Evolutionary conservation across 92 coral and sea anemone species (phyloP).

Genomic region (Epizoanthus rinbou): DNA sequence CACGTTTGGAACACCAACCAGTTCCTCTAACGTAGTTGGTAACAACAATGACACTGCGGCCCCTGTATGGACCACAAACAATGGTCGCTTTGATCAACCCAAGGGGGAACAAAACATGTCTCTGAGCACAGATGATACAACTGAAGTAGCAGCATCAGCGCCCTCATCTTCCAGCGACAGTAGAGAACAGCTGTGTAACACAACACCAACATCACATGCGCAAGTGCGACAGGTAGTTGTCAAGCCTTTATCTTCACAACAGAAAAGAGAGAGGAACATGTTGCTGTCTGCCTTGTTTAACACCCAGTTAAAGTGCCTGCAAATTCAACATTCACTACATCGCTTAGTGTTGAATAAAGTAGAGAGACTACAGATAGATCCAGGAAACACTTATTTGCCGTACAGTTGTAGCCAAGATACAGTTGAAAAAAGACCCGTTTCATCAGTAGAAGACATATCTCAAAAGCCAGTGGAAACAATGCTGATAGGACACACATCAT

Average conservation of each 20-base stretch:
- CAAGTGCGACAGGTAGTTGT: background rate
- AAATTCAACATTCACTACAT: slow-evolving; percentile 21
- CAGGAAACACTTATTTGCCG: background rate
- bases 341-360: slow-evolving; percentile 1
- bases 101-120: background rate
- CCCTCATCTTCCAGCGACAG: background rate
- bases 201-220: background rate
- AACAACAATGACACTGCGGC: background rate
- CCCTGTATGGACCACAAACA: background rate
- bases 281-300: slow-evolving; percentile 4
- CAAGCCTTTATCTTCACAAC: background rate
- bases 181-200: background rate
- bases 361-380: background rate
- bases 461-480: background rate
- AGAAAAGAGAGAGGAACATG: slow-evolving; percentile 4
- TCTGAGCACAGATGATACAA: background rate
- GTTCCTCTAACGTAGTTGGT: background rate
- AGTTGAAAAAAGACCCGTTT: background rate
- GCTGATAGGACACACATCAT: background rate
- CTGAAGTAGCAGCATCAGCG: background rate
- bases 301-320: slow-evolving; percentile 29
- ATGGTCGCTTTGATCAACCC: background rate
- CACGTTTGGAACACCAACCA: background rate
- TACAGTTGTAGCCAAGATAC: background rate
- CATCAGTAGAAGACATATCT: background rate